Conservation (phyloP, 2,797 vertebrate genomes). For the Tangara arthus region DNA sequence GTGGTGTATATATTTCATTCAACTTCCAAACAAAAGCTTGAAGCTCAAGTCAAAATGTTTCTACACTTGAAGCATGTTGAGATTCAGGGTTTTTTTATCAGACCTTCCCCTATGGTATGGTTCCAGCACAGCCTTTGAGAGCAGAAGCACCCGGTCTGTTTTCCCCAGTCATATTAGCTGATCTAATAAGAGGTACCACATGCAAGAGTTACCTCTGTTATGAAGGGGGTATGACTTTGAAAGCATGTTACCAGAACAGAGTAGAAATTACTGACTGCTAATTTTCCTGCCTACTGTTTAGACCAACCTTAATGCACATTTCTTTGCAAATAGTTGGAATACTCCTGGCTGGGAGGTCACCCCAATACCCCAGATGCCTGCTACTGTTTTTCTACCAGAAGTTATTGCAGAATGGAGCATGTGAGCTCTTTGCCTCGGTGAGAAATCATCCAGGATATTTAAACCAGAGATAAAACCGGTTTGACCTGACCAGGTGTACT, state of each 20-base stretch:
- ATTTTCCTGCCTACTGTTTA: neutral
- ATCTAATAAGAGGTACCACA: neutral
- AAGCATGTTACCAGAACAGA: neutral
- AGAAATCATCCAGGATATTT: neutral
- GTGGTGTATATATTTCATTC: neutral
- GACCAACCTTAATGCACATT: neutral
- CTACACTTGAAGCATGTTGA: neutral
- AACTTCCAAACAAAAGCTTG: neutral
- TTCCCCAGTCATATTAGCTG: neutral
- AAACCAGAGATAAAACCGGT: neutral
- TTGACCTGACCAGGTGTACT: neutral
- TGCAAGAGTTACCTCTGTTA: neutral
- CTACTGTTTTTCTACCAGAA: neutral
- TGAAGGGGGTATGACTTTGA: neutral
- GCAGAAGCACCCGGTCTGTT: neutral
- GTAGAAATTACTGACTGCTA: neutral
- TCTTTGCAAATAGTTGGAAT: neutral
- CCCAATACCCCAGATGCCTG: neutral
- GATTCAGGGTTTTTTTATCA: neutral
- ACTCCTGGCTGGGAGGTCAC: neutral
- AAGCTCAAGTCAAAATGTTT: neutral
- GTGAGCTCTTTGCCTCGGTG: neutral
- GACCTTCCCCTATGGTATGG: neutral
- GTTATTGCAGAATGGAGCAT: neutral
- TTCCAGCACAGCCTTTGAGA: neutral